phyloP scores from a whole-genome alignment of 2,797 vertebrate species.

The Dromococcyx pavoninus region DNA sequence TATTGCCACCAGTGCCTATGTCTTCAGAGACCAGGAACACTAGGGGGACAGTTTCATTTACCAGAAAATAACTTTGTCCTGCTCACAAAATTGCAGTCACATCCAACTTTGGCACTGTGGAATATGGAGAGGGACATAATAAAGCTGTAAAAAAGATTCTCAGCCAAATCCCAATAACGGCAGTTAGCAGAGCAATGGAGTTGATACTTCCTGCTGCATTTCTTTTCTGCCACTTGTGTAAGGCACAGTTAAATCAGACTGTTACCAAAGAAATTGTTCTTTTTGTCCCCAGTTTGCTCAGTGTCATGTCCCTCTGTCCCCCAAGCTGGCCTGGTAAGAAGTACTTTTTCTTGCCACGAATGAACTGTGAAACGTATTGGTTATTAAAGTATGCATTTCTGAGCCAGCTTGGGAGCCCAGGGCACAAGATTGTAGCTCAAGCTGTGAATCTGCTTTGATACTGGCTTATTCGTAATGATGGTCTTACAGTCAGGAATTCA shows the following conservation, averaged over 20 bases:
- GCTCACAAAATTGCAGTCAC: constrained; percentile 11
- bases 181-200: constrained; percentile 22
- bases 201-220: constrained; percentile 1
- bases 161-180: constrained; percentile 21
- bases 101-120: constrained; percentile 17
- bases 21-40: constrained; percentile 62
- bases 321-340: constrained; percentile 58
- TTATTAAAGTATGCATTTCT: constrained; percentile 62
- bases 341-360: neutral
- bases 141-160: neutral
- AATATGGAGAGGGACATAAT: constrained; percentile 8
- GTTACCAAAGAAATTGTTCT: neutral
- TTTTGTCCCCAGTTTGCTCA: constrained; percentile 40
- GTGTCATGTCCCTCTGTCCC: constrained; percentile 51
- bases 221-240: constrained; percentile 34
- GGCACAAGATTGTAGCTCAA: constrained; percentile 58
- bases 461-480: constrained; percentile 57
- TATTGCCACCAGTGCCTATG: constrained; percentile 39
- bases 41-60: constrained; percentile 53
- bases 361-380: constrained; percentile 62
- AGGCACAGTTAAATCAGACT: neutral
- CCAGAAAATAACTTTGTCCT: constrained; percentile 38
- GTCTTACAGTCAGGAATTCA: constrained; percentile 60
- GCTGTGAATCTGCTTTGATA: constrained; percentile 58
- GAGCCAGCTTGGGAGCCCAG: constrained; percentile 56